Base-by-base conservation (phyloP, 2,113 vertebrate species). In the Tachysurus fulvidraco region DNA sequence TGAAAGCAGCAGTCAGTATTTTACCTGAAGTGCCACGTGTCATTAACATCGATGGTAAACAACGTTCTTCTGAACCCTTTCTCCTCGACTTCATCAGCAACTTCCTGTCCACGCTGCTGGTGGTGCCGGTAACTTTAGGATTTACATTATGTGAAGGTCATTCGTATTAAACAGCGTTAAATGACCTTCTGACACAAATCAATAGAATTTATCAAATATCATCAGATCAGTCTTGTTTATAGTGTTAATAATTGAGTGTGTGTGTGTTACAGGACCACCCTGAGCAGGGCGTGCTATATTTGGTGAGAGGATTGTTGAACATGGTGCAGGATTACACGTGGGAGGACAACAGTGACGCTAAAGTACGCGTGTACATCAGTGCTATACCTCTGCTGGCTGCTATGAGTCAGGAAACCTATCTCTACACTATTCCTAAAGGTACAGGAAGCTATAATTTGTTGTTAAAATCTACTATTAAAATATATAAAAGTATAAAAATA, bases 241-340 rank as follows among this genome's bases (percentile, higher is more conserved):
- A 59, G 4, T 52, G n/a, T 46, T 25, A 25, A n/a, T 59, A 25
- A 25, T 0, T 23, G 7, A 62, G 74, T 46, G 67, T 87, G 64
- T 81, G 60, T 52, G 28, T 83, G 59, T 71, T 44, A 0, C 80
- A 99, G 98, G 98, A 99, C 92, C 98, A 99, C 88, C 98, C 98
- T 0, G 98, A 99, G 59, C 97, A 98, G 1, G 97, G 97, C 1
- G 97, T 99, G 90, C 90, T 99, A 76, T 99, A 97, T 88, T 94
- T 99, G 25, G 97, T 99, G 76, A 94, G 98, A 25, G 98, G 97
- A 21, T 93, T 99, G 85, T 96, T 99, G 28, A 99, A 98, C 67
- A 97, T 99, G 92, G 96, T 99, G 89, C 98, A 99, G 95, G 97
- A 99, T 92, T 99, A 99, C 83, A 97, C 96, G 2, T 99, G 98